Conservation (phyloP, 2,113 vertebrate species). For the Anoura caudifer region DNA sequence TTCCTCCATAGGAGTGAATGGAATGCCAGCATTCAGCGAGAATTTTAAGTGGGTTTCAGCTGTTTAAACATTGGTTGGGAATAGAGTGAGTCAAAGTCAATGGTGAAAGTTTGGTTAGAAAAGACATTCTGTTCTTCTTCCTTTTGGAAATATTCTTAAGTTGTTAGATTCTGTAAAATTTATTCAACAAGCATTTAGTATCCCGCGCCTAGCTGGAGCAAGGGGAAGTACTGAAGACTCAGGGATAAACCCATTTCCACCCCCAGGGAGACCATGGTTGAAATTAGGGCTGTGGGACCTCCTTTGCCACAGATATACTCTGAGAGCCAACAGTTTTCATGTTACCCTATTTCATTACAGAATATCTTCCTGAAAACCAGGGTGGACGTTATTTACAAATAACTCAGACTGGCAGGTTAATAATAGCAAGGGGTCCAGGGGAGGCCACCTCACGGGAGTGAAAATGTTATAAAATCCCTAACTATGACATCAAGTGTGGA, state of each 20-base stretch:
- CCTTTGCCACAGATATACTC: neutral
- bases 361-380: neutral
- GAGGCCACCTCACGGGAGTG: neutral
- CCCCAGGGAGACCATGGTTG: neutral
- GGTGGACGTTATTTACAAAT: neutral
- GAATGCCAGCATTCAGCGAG: neutral
- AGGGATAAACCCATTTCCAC: neutral
- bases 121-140: neutral
- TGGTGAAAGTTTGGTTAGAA: neutral
- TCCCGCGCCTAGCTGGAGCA: neutral
- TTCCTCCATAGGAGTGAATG: constrained; percentile 19
- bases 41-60: constrained; percentile 32
- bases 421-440: neutral
- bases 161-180: neutral
- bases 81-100: neutral
- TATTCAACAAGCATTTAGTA: neutral
- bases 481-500: neutral
- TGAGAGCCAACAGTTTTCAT: neutral
- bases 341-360: neutral
- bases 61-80: neutral
- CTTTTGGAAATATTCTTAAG: constrained; percentile 5
- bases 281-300: neutral
- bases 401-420: neutral
- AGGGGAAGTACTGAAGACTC: neutral
- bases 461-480: neutral